Evolutionary conservation across 2,113 vertebrate genomes (phyloP), one percentile per base, ranked within the genome.

Genomic region (Marmota flaviventris): DNA sequence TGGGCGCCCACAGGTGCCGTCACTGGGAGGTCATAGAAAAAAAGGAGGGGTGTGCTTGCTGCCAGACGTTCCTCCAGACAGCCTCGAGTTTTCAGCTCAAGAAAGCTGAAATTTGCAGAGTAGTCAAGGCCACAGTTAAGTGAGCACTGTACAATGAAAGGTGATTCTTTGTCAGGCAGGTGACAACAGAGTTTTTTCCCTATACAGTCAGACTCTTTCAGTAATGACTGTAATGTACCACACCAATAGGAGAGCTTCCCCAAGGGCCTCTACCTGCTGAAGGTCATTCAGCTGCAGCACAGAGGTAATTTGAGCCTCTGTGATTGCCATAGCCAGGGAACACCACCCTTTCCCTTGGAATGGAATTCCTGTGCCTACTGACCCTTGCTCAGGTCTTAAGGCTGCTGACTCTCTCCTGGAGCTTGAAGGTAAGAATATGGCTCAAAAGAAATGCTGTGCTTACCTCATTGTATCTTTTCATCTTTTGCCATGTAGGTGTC

Each of bases 401-500:
- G 63, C 87, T 96, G 32, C 87, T 24, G 53, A 37, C 32, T 75
- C 63, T 76, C 73, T 18, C 61, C 86, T 77, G 18, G 29, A 94
- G 37, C 77, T 65, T 58, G 48, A 91, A 97, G 96, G 94, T 96
- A 93, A 92, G 92, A 93, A 42, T 22, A 82, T 0, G 18, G 67
- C 22, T 42, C 78, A 32, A 51, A 79, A 77, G n/a, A 94, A 94
- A 89, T 39, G 20, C 42, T 77, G 42, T 73, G 10, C n/a, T 25
- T 78, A 87, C 42, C 7, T 79, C 22, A 9, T n/a, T 34, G 13
- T 69, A 34, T 9, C n/a, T 18, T 34, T n/a, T 70, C 32, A 37
- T 77, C 17, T 83, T 39, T 8, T 25, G 18, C 25, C 4, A 5
- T 25, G 18, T n/a, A 88, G 4, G 42, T 72, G 53, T 6, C n/a